These are phyloP conservation scores for Calyptomena viridis DNA, from an alignment of 2,113 vertebrate genomes.

Conservation along the genomic window DNA sequence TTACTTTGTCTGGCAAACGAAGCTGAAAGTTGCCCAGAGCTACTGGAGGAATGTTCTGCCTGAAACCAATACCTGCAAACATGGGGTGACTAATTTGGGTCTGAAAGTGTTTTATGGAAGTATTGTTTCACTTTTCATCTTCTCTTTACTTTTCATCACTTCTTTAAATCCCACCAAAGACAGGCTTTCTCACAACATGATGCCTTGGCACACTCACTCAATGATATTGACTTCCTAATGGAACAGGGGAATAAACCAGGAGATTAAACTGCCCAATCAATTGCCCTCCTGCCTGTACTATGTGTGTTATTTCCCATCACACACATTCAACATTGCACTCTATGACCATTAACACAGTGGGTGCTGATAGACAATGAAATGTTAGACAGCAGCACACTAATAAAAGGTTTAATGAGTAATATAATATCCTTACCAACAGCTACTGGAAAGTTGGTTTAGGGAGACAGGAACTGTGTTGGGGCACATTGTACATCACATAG, in stretches of 20 bases:
- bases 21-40: neutral
- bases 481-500: neutral
- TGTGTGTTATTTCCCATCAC: neutral
- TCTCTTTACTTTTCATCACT: neutral
- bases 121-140: neutral
- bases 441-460: neutral
- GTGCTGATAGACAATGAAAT: slow-evolving; percentile 12
- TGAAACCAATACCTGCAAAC: neutral
- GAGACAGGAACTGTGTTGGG: neutral
- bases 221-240: neutral
- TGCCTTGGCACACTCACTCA: neutral
- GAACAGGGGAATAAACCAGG: neutral
- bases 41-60: neutral
- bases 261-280: slow-evolving; percentile 1
- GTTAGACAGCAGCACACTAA: slow-evolving; percentile 11
- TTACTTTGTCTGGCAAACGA: neutral
- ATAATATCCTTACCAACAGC: neutral
- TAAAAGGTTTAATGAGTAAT: slow-evolving; percentile 17
- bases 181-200: neutral
- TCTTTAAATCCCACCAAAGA: neutral
- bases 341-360: neutral
- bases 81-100: neutral
- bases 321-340: neutral
- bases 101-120: neutral
- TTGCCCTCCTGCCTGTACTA: slow-evolving; percentile 11